Evolutionary conservation across 1,140 invertebrate genomes (phyloP).

Genomic region (Ostrea denselamellosa): DNA sequence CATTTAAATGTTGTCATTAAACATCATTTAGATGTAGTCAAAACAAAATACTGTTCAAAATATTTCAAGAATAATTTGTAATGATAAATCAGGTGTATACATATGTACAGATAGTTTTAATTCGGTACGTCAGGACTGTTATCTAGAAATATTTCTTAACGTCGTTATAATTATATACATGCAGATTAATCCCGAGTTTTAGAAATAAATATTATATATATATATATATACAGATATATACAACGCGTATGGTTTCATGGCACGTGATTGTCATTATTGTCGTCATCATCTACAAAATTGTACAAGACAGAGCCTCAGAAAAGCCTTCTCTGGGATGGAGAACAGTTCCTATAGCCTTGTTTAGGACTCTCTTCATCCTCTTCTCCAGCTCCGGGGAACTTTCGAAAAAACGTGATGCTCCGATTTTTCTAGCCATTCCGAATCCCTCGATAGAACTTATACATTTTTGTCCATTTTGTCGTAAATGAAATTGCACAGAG

Average conservation of each 20-base stretch:
- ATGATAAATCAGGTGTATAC: too few species aligned
- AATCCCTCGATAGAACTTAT: constrained; percentile 57
- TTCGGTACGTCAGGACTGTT: too few species aligned
- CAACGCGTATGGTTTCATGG: not conserved
- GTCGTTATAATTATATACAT: too few species aligned
- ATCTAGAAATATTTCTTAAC: too few species aligned
- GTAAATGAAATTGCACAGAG: constrained; percentile 53
- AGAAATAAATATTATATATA: not conserved
- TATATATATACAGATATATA: not conserved
- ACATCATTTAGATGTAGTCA: too few species aligned
- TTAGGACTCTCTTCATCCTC: constrained; percentile 61
- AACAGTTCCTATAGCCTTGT: constrained; percentile 65
- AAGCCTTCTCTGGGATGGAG: constrained; percentile 41
- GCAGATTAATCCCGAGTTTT: not conserved
- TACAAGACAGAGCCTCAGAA: constrained; percentile 43
- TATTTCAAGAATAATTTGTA: too few species aligned
- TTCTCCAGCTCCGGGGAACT: constrained; percentile 79
- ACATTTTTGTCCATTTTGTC: constrained; percentile 49
- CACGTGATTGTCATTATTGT: not conserved
- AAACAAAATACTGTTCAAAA: too few species aligned
- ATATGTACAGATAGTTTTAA: too few species aligned
- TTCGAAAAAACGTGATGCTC: constrained; percentile 66
- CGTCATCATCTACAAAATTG: constrained; percentile 40
- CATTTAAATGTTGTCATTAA: too few species aligned
- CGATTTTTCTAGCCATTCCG: constrained; percentile 57